phyloP scores from a whole-genome alignment of 2,113 vertebrate species.

The Anoplopoma fimbria region DNA sequence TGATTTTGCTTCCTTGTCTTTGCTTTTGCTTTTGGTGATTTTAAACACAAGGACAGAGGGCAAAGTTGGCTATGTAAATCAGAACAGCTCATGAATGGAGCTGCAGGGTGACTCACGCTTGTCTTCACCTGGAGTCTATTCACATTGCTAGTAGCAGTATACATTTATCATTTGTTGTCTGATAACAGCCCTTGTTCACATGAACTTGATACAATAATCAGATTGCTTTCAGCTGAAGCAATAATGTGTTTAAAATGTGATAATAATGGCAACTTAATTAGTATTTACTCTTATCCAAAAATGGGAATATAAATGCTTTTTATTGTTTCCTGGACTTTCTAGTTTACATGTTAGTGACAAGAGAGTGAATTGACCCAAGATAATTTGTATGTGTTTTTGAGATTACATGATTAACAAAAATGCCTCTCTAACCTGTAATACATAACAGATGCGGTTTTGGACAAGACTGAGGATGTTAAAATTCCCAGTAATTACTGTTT shows the following conservation, averaged over 20 bases:
- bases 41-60: neutral
- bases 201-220: neutral
- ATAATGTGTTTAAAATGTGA: neutral
- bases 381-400: neutral
- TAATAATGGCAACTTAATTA: neutral
- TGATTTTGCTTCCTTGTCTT: neutral
- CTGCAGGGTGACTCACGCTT: neutral
- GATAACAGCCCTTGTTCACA: neutral
- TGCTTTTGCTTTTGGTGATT: neutral
- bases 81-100: neutral
- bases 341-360: neutral
- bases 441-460: neutral
- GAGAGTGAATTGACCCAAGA: neutral
- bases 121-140: neutral
- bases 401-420: neutral
- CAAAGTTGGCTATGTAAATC: neutral
- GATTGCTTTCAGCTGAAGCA: neutral
- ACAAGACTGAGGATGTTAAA: neutral
- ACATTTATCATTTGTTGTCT: neutral
- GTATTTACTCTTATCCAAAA: neutral
- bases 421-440: neutral
- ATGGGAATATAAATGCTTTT: neutral
- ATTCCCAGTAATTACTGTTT: neutral
- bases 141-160: neutral
- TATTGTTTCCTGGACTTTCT: neutral